Evolutionary conservation across 2,113 vertebrate genomes (phyloP), one percentile per base, ranked within the genome.

Genomic region (Carlito syrichta): DNA sequence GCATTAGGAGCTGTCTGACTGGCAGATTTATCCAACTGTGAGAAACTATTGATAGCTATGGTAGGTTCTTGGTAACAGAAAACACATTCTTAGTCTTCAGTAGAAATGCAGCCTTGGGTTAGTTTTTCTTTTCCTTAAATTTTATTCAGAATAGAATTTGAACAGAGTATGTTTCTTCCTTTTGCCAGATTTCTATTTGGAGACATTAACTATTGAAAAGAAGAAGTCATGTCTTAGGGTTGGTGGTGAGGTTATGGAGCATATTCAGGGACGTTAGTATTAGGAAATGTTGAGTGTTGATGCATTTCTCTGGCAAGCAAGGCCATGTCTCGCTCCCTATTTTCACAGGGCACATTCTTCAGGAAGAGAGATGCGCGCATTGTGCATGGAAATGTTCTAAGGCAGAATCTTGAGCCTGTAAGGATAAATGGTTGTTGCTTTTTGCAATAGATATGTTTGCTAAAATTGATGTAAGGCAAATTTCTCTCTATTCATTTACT

Each of bases 131-230:
- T 94, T 43, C 63, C 58, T 58, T 86, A 25, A 20, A 3, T 79
- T 92, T 83, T 77, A 52, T 62, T 92, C 38, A 85, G 76, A 86
- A 69, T 69, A 90, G 66, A 96, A 92, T 60, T 78, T 38, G 76
- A 93, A 40, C 35, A 58, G 68, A 71, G 85, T 25, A 23, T 54
- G 12, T 62, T 82, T 93, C 43, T 90, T 96, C 25, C 50, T 95
- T 45, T 9, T 56, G 30, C 17, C 38, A 50, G 0, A 40, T 69
- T 82, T 91, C 91, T 77, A 45, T 86, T 58, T 91, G 62, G 83
- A 83, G 60, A 78, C 4, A 19, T 78, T 77, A 32, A 13, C n/a
- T 16, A 13, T 40, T 23, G 77, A 63, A 82, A 60, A 43, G 84
- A 58, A 40, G 35, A 89, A 52, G 40, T 35, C 27, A 8, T 56